phyloP scores from a whole-genome alignment of 2,113 vertebrate species.

The Vidua macroura region DNA sequence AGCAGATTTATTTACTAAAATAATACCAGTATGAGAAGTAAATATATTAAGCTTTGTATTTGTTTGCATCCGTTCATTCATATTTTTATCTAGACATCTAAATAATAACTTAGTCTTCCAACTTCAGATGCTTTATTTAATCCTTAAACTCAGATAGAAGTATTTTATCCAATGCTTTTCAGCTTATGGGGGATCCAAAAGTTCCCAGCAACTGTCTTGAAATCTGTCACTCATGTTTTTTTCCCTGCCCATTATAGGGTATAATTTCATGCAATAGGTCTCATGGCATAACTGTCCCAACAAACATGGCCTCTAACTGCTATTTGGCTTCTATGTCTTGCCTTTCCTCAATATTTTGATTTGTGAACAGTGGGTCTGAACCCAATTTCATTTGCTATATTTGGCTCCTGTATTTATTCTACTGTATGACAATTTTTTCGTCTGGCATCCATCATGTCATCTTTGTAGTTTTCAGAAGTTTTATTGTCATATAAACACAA shows the following conservation, averaged over 20 bases:
- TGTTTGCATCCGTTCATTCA: neutral
- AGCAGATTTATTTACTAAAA: neutral
- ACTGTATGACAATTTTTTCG: neutral
- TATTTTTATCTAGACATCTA: neutral
- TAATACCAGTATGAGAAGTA: neutral
- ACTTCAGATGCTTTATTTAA: neutral
- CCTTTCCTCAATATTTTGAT: neutral
- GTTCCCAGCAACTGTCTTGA: neutral
- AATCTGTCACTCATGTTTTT: neutral
- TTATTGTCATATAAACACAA: neutral
- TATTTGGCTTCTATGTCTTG: neutral
- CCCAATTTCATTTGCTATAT: neutral
- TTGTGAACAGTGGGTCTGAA: neutral
- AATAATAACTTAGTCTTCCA: neutral
- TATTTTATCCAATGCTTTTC: neutral
- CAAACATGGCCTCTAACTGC: neutral
- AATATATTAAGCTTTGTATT: neutral
- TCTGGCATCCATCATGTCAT: neutral
- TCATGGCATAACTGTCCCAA: neutral
- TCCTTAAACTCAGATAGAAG: neutral
- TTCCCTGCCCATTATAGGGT: neutral
- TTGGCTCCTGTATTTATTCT: neutral
- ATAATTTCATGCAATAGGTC: neutral
- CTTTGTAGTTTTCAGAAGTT: neutral
- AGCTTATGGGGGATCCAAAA: rapidly evolving